Conservation (phyloP, 2,797 vertebrate species). For the Lates japonicus region DNA sequence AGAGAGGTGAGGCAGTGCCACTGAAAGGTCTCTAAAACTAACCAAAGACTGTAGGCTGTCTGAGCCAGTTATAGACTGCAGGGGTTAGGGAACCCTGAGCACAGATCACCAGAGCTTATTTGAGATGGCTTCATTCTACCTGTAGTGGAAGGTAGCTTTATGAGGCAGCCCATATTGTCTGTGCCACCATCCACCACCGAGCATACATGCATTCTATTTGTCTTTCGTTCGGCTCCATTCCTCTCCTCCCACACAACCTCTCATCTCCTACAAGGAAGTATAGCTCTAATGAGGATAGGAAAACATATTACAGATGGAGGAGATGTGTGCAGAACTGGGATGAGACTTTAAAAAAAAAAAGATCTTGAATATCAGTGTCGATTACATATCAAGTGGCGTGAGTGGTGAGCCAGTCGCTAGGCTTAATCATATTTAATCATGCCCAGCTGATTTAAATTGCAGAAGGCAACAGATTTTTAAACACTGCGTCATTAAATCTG, state of each 20-base stretch:
- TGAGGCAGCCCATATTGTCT: conserved; percentile 16
- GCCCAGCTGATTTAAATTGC: conserved; percentile 41
- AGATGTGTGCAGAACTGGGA: conserved; percentile 39
- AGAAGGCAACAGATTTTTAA: conserved; percentile 37
- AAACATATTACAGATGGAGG: conserved; percentile 32
- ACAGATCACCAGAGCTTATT: conserved; percentile 56
- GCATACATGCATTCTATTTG: conserved; percentile 17
- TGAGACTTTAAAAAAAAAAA: not conserved
- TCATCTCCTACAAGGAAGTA: conserved; percentile 52
- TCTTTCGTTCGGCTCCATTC: conserved; percentile 33
- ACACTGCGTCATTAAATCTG: conserved; percentile 23
- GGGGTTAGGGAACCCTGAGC: conserved; percentile 33
- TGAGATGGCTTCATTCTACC: conserved; percentile 49
- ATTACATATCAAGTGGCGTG: conserved; percentile 39
- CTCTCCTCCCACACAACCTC: conserved; percentile 55
- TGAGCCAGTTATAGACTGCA: conserved; percentile 31
- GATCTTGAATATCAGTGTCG: conserved; percentile 28
- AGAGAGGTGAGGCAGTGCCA: conserved; percentile 10
- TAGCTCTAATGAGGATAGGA: conserved; percentile 52
- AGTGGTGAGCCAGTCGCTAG: conserved; percentile 14
- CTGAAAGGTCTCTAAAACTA: conserved; percentile 34
- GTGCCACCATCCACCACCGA: conserved; percentile 13
- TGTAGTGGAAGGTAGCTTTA: conserved; percentile 22
- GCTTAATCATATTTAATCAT: conserved; percentile 49
- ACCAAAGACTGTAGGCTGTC: conserved; percentile 27